Evolutionary conservation across 2,113 vertebrate species (phyloP), one percentile per base, ranked within the genome.

Genomic region (Chauna torquata): DNA sequence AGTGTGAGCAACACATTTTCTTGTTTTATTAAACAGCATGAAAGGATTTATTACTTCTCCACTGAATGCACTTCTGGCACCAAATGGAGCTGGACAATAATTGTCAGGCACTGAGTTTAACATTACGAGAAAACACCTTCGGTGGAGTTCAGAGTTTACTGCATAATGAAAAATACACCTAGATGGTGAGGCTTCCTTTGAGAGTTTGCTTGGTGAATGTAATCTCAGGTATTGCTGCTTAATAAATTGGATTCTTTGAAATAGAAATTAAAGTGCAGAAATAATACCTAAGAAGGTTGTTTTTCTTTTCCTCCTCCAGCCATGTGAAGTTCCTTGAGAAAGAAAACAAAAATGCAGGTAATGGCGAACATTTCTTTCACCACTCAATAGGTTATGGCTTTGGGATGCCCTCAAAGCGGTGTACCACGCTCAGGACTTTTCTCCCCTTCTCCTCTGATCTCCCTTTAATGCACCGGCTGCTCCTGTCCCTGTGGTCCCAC

Each of bases 1-100:
- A 96, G 95, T 96, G 94, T 57, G 91, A 98, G 96, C 81, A 96
- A 95, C 96, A 90, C 87, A 81, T 95, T 95, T 97, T 90, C 95
- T 97, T 52, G 4, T 96, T 96, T 96, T 91, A 94, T 94, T 94
- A 96, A 97, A 94, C 80, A 97, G 96, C 93, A 93, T 70, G 82
- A 91, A 91, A 96, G 90, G 89, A 88, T 90, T 96, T 97, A 96
- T 94, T 89, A 82, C 83, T 74, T 92, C 85, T 96, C 55, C 72
- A 32, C 45, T 80, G n/a, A 97, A 96, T 77, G 87, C 64, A 88
- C 57, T 75, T 79, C 95, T 91, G 96, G 86, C 92, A 88, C 79
- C 78, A 89, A 85, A 91, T 61, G 55, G 27, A 79, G 54, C 92
- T 83, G 82, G 90, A 95, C 70, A 64, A 89, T 79, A 82, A 94